These are phyloP conservation scores for Drosophila nigromelanica DNA, from an alignment of 1,140 invertebrate genomes.

Conservation along the genomic window DNA sequence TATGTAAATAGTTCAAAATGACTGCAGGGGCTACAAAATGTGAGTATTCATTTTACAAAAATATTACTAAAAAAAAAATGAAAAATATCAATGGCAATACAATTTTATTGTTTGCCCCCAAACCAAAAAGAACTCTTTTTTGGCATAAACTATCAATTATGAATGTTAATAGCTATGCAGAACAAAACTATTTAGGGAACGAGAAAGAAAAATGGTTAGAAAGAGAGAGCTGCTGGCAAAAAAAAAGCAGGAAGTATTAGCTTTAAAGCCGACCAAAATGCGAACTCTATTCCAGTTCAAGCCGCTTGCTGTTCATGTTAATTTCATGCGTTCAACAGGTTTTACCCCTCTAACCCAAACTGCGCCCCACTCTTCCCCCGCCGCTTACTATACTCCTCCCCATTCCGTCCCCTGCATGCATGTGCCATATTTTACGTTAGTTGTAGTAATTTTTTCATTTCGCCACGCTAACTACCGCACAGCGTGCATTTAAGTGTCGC, in stretches of 20 bases:
- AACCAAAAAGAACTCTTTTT: slow-evolving; percentile 21
- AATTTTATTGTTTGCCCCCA: slow-evolving; percentile 34
- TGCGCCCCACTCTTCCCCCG: neutral
- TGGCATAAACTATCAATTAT: slow-evolving; percentile 61
- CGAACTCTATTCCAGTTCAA: slow-evolving; percentile 48
- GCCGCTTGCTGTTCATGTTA: slow-evolving; percentile 54
- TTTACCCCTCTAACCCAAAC: slow-evolving; percentile 20
- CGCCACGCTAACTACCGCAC: slow-evolving; percentile 77
- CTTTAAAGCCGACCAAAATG: slow-evolving; percentile 18
- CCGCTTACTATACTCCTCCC: neutral
- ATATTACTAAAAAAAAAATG: slow-evolving; percentile 8
- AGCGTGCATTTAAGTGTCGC: slow-evolving; percentile 76
- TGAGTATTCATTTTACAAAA: slow-evolving; percentile 30
- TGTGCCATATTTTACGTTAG: slow-evolving; percentile 71
- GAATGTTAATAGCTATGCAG: slow-evolving; percentile 52
- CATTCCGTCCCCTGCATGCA: slow-evolving; percentile 7
- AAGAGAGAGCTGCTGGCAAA: neutral
- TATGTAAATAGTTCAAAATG: slow-evolving; percentile 39
- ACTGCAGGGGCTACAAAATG: slow-evolving; percentile 26
- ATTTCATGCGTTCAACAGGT: slow-evolving; percentile 78
- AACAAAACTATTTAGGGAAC: neutral
- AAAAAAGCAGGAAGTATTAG: slow-evolving; percentile 54
- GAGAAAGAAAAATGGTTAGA: slow-evolving; percentile 2
- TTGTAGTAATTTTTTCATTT: slow-evolving; percentile 75
- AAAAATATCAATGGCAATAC: slow-evolving; percentile 16